Evolutionary conservation across 2,797 vertebrate species (phyloP).

Genomic region (Heliangelus exortis): DNA sequence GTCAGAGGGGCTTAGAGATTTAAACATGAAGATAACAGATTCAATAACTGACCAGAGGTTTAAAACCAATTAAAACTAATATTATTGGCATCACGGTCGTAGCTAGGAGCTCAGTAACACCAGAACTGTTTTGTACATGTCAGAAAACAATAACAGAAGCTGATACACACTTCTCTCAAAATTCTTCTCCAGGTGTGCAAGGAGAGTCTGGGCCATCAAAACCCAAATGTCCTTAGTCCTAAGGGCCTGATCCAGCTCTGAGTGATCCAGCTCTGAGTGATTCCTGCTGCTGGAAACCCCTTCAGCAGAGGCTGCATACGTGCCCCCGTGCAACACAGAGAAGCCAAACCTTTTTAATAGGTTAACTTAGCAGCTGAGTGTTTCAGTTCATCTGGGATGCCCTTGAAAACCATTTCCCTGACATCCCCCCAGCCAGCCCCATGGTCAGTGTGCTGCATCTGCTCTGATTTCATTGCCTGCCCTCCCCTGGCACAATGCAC

Average conservation of each 20-base stretch:
- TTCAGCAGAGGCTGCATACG: background rate
- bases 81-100: background rate
- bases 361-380: background rate
- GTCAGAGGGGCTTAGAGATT: background rate
- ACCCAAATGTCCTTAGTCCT: background rate
- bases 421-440: rapidly evolving
- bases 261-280: background rate
- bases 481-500: background rate
- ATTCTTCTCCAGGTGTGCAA: background rate
- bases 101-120: background rate
- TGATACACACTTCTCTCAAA: background rate
- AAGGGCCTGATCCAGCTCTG: background rate
- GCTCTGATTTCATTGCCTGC: background rate
- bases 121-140: background rate
- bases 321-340: background rate
- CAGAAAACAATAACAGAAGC: background rate
- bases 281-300: background rate
- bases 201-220: background rate
- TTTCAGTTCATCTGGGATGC: background rate
- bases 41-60: background rate
- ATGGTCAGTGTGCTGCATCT: background rate
- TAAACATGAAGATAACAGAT: background rate
- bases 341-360: background rate
- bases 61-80: background rate
- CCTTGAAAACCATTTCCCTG: background rate